Conservation (phyloP, 1,140 invertebrate species). For the Drosophila saltans region DNA sequence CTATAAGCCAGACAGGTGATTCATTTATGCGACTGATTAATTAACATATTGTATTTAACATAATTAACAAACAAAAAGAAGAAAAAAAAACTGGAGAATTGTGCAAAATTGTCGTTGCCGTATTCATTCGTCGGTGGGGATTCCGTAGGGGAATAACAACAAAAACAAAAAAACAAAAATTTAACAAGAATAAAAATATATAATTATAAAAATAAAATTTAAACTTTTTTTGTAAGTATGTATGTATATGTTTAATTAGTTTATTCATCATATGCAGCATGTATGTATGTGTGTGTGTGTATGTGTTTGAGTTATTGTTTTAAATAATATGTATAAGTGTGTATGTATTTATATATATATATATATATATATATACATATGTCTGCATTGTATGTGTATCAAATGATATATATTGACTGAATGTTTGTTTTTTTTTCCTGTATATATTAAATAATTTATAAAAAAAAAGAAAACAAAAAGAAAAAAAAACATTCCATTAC, state of each 20-base stretch:
- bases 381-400: slow-evolving; percentile 4
- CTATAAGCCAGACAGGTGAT: slow-evolving; percentile 67
- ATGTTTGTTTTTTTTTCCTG: not conserved
- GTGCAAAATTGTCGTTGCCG: slow-evolving; percentile 32
- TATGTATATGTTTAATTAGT: slow-evolving; percentile 5
- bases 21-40: slow-evolving; percentile 82
- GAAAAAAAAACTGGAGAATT: slow-evolving; percentile 7
- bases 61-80: slow-evolving; percentile 37
- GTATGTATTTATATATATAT: not conserved
- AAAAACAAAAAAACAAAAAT: not conserved
- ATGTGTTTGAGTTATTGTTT: not conserved
- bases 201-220: not conserved
- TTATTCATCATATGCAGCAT: not conserved
- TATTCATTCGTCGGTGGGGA: slow-evolving; percentile 1
- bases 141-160: slow-evolving; percentile 37
- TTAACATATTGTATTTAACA: slow-evolving; percentile 72
- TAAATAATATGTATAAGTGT: too few species aligned
- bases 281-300: not conserved
- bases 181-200: not conserved
- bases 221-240: not conserved
- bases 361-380: not conserved
- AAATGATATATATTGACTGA: slow-evolving; percentile 8
- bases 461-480: not conserved
- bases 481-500: not conserved
- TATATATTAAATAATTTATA: not conserved